These are phyloP conservation scores for Penaeus vannamei DNA, from an alignment of 1,140 invertebrate genomes.

Conservation along the genomic window DNA sequence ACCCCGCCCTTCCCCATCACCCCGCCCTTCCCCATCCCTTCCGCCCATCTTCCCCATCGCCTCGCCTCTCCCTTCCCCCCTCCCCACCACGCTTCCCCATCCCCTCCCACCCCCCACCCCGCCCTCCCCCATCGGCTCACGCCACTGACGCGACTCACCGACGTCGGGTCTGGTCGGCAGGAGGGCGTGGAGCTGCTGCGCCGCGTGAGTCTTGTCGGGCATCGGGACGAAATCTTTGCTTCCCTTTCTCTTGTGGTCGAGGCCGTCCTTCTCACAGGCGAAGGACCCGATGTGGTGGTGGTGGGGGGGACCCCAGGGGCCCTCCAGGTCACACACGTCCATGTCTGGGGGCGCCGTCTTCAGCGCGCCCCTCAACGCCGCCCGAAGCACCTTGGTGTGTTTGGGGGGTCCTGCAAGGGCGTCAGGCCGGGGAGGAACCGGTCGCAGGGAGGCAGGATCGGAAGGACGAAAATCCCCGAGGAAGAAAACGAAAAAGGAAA, in stretches of 20 bases:
- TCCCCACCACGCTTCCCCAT: too few species aligned
- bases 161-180: constrained; percentile 75
- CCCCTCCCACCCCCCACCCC: neutral
- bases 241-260: neutral
- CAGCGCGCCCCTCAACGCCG: constrained; percentile 52
- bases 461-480: too few species aligned
- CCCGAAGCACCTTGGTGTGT: constrained; percentile 48
- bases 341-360: constrained; percentile 57
- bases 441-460: too few species aligned
- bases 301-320: constrained; percentile 47
- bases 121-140: too few species aligned
- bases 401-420: neutral
- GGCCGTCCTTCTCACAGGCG: constrained; percentile 24
- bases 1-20: too few species aligned
- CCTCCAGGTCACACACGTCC: constrained; percentile 47
- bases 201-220: constrained; percentile 72
- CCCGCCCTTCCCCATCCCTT: neutral
- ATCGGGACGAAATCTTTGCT: constrained; percentile 2
- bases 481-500: too few species aligned
- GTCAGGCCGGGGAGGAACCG: neutral
- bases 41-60: too few species aligned
- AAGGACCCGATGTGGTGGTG: constrained; percentile 37
- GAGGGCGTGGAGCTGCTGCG: constrained; percentile 74
- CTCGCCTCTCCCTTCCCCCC: too few species aligned
- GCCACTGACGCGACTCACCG: constrained; percentile 72